phyloP scores from a whole-genome alignment of 2,113 vertebrate species.

The Anser brachyrhynchus region DNA sequence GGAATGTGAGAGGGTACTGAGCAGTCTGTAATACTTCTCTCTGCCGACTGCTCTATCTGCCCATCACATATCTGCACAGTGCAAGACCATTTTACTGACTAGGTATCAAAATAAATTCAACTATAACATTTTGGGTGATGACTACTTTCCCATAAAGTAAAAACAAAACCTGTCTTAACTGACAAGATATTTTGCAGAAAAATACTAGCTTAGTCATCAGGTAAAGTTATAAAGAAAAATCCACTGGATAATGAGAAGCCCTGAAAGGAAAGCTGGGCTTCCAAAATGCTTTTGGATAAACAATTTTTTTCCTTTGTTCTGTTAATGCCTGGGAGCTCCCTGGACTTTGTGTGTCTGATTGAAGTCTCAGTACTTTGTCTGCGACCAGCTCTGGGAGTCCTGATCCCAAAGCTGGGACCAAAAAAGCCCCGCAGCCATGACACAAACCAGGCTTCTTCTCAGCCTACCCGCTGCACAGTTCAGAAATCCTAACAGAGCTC shows the following conservation, averaged over 20 bases:
- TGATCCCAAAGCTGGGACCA: neutral
- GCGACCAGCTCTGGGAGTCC: neutral
- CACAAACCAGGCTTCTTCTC: neutral
- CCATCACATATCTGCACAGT: neutral
- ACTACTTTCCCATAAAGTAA: neutral
- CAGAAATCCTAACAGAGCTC: neutral
- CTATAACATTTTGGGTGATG: neutral
- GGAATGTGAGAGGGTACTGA: neutral
- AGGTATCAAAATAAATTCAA: neutral
- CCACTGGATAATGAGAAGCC: neutral
- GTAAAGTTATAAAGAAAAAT: neutral
- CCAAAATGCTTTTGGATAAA: neutral
- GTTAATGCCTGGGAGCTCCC: neutral
- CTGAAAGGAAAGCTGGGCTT: neutral
- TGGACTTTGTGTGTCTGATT: neutral
- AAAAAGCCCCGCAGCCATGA: neutral
- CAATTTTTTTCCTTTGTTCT: neutral
- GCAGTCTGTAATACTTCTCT: neutral
- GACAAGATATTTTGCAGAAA: neutral
- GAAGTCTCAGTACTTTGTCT: neutral
- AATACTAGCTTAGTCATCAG: neutral
- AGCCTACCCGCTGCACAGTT: neutral
- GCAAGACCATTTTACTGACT: neutral
- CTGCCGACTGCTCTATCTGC: neutral
- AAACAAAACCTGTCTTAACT: neutral